These are phyloP conservation scores for Nomada ruficornis DNA, from an alignment of 2,888 invertebrate genomes.

Conservation along the genomic window DNA sequence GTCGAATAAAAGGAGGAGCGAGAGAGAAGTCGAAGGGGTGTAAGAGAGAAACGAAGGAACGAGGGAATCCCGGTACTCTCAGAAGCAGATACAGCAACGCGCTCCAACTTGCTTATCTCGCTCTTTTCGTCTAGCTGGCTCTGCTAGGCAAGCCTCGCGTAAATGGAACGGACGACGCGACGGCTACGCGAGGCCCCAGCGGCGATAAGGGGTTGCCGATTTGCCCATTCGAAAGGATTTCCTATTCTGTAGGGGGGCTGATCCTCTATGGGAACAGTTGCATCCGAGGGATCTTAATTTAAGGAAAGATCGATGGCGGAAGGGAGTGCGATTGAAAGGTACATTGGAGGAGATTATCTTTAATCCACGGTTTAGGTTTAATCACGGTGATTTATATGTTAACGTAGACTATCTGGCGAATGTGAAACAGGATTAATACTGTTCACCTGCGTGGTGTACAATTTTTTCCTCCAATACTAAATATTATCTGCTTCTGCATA, in stretches of 20 bases:
- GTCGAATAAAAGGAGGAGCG: constrained; percentile 28
- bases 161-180: constrained; percentile 63
- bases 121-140: constrained; percentile 57
- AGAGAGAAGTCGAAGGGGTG: background rate
- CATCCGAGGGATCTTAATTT: constrained; percentile 32
- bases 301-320: constrained; percentile 1
- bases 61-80: constrained; percentile 44
- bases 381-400: background rate
- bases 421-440: background rate
- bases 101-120: constrained; percentile 63
- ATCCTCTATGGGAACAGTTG: constrained; percentile 4
- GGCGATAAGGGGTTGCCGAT: constrained; percentile 52
- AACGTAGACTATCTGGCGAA: background rate
- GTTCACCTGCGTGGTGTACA: too few species aligned
- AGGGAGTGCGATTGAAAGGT: background rate
- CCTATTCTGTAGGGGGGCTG: background rate
- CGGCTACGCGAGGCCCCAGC: constrained; percentile 14
- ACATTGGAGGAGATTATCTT: too few species aligned
- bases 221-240: constrained; percentile 14
- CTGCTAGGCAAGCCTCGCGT: constrained; percentile 47
- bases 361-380: too few species aligned
- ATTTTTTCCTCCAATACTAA: too few species aligned
- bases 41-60: constrained; percentile 26
- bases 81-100: constrained; percentile 56
- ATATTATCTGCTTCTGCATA: too few species aligned